Evolutionary conservation across 2,797 vertebrate species (phyloP).

Genomic region (Euthynnus affinis): DNA sequence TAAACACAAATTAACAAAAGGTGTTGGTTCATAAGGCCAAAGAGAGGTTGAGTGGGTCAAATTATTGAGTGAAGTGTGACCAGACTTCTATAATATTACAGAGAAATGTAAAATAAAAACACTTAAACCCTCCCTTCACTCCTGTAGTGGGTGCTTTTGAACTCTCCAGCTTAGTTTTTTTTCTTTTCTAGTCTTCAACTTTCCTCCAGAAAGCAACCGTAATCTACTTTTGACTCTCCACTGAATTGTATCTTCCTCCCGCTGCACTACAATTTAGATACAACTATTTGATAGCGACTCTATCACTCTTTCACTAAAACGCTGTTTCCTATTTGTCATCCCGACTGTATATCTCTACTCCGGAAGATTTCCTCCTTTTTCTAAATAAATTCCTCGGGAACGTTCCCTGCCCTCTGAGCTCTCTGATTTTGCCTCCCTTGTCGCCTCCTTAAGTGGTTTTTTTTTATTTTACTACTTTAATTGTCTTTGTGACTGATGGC

Average conservation of each 20-base stretch:
- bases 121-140: neutral
- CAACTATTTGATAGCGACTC: neutral
- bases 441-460: neutral
- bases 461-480: constrained; percentile 39
- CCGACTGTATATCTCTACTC: neutral
- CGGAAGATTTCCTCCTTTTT: constrained; percentile 17
- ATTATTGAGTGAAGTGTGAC: no score
- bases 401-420: neutral
- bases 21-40: no score
- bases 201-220: neutral
- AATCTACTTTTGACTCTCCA: neutral
- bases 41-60: no score
- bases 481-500: constrained; percentile 48
- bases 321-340: neutral
- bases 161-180: no score
- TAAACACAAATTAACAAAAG: no score
- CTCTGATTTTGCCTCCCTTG: constrained; percentile 1
- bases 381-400: neutral
- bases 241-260: neutral
- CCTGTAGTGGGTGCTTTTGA: no score
- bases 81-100: no score
- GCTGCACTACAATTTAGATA: neutral
- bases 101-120: no score
- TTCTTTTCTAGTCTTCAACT: neutral
- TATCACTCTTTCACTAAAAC: neutral